Base-by-base conservation (phyloP, 2,113 vertebrate genomes). In the Hemicordylus capensis region DNA sequence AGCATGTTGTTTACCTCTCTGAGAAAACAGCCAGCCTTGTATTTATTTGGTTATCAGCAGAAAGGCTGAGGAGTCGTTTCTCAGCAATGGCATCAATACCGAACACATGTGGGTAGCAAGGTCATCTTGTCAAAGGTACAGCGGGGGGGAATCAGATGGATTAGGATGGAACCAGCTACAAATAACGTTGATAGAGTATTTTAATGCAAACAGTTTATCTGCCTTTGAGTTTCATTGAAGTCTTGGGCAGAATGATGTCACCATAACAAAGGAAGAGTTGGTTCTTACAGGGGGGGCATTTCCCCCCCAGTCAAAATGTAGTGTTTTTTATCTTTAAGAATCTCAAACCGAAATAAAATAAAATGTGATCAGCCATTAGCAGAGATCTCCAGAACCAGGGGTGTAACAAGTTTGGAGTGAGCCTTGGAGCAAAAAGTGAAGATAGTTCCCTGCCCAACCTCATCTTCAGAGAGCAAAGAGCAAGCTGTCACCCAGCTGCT, bases 171-270 rank as follows among this genome's bases (percentile, higher is more conserved):
- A 90, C 92, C 86, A 89, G 91, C 86, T 92, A 79, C 92, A 94
- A 95, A 95, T 94, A 94, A 94, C 94, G 96, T 94, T 93, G 94
- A 94, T 94, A 91, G 91, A 94, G 94, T 92, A 90, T 94, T 95
- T 93, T 93, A 91, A 92, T 93, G 91, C 93, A 95, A 95, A 93
- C 91, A 91, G 89, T 95, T 96, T 95, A 84, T 94, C 92, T 95
- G 79, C 80, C 89, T 86, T 88, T 92, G 91, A 42, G 73, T 91
- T 95, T 89, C 84, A 85, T 80, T 94, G 92, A 94, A 93, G 92
- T 87, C 79, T 37, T 83, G 69, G 37, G 1, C 59, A 86, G 88
- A 92, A 90, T 46, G 67, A 73, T 90, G 51, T 72, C 61, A 22
- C 89, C 31, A 10, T 34, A 76, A 42, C 6, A 69, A 84, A 84